A percentile compares a stretch with the other conserved stretches of the same genome.
These are phyloP conservation scores for Trypoxylus dichotomus DNA, from an alignment of 1,140 invertebrate genomes.

Conservation along the genomic window DNA sequence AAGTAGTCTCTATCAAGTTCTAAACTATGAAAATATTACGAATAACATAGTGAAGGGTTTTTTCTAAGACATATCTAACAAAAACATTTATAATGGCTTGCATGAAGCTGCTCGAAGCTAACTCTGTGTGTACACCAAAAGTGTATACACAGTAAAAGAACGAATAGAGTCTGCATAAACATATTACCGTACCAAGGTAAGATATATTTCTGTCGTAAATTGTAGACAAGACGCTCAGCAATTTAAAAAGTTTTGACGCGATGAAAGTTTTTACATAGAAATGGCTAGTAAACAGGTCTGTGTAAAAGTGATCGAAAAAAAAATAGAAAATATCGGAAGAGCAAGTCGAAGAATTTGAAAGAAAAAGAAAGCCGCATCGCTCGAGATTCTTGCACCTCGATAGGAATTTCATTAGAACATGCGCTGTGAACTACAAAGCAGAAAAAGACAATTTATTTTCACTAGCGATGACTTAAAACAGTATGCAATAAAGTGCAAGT, in stretches of 20 bases:
- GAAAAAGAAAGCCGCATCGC: background rate
- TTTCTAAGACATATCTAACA: too few species aligned
- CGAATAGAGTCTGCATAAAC: too few species aligned
- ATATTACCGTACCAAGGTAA: too few species aligned
- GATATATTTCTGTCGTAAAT: too few species aligned
- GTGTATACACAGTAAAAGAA: too few species aligned
- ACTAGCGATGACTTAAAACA: background rate
- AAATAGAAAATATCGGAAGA: slow-evolving; percentile 9
- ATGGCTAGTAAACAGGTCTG: background rate
- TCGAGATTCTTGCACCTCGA: background rate
- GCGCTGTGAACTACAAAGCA: background rate
- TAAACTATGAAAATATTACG: too few species aligned
- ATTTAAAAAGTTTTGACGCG: background rate
- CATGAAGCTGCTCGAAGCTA: too few species aligned
- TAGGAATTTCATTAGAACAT: background rate
- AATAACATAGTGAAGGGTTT: too few species aligned
- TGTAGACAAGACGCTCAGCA: too few species aligned
- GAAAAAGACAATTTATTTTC: background rate
- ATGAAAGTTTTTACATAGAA: slow-evolving; percentile 13
- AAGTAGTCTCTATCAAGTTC: too few species aligned
- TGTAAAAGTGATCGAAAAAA: slow-evolving; percentile 1
- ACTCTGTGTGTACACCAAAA: too few species aligned
- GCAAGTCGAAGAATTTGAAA: background rate
- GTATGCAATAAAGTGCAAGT: background rate
- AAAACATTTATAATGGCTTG: too few species aligned